A percentile compares a stretch with the other conserved stretches of the same genome.
Evolutionary conservation across 2,797 vertebrate genomes (phyloP).

Genomic region (Enoplosus armatus): DNA sequence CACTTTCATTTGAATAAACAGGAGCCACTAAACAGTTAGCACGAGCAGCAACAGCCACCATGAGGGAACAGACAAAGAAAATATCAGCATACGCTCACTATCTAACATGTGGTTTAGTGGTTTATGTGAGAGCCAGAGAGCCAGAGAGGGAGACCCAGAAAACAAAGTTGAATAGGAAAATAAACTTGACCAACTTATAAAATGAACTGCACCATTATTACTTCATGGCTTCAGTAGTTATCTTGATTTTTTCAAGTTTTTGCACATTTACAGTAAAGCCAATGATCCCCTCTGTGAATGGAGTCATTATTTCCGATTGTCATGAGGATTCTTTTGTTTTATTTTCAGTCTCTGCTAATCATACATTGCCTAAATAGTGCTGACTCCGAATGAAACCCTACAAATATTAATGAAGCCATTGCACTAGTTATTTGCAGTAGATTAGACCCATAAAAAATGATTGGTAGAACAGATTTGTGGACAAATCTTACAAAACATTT

Average conservation of each 20-base stretch:
- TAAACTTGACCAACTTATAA: fast-evolving
- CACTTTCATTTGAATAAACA: no score
- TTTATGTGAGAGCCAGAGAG: not conserved
- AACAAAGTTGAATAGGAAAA: not conserved
- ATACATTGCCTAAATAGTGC: conserved; percentile 15
- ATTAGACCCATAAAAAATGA: not conserved
- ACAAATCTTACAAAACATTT: not conserved
- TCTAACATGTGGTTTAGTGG: not conserved
- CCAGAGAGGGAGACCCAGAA: not conserved
- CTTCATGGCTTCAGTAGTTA: not conserved
- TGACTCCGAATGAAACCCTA: conserved; percentile 4
- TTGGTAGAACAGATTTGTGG: not conserved
- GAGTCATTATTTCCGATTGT: conserved; percentile 17
- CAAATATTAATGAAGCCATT: not conserved
- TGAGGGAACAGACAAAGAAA: not conserved
- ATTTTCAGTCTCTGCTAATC: conserved; percentile 15
- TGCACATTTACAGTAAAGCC: not conserved
- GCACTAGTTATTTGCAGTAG: conserved; percentile 18
- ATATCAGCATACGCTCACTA: not conserved
- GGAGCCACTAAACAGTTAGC: no score
- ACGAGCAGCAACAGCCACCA: no score
- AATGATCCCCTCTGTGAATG: not conserved
- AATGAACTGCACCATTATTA: not conserved
- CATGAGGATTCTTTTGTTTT: not conserved
- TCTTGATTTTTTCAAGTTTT: not conserved